A percentile compares a stretch with the other conserved stretches of the same genome.
phyloP scores from a whole-genome alignment of 1,140 invertebrate species.

The Drosophila seguyi region DNA sequence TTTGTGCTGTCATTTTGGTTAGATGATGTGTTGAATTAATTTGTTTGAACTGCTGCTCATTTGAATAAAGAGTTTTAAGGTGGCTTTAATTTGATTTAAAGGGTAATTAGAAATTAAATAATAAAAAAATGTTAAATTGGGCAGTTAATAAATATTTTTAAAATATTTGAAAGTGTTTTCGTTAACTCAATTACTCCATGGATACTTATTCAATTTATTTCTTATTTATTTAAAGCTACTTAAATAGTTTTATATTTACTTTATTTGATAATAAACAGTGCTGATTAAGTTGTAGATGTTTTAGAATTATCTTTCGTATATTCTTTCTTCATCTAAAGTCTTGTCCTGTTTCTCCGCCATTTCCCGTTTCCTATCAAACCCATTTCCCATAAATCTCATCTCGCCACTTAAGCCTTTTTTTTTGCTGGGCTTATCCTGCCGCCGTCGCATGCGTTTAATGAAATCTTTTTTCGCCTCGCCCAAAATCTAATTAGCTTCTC shows the following conservation, averaged over 20 bases:
- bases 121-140: background rate
- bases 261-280: background rate
- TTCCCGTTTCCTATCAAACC: background rate
- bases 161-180: background rate
- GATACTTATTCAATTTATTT: background rate
- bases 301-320: background rate
- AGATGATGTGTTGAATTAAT: conserved; percentile 33
- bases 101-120: background rate
- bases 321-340: background rate
- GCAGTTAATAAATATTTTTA: background rate
- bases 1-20: conserved; percentile 30
- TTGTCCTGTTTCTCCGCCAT: background rate
- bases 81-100: background rate
- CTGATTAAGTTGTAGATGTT: background rate
- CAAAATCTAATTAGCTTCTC: conserved; percentile 76
- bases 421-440: conserved; percentile 13
- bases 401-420: conserved; percentile 33
- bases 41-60: conserved; percentile 45
- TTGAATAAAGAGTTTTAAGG: conserved; percentile 26
- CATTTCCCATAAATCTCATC: conserved; percentile 16
- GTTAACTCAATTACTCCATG: background rate
- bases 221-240: background rate
- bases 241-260: background rate
- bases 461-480: conserved; percentile 67
- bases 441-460: conserved; percentile 62